Base-by-base conservation (phyloP, 92 coral and sea anemone species). In the Parazoanthus atlanticus region DNA sequence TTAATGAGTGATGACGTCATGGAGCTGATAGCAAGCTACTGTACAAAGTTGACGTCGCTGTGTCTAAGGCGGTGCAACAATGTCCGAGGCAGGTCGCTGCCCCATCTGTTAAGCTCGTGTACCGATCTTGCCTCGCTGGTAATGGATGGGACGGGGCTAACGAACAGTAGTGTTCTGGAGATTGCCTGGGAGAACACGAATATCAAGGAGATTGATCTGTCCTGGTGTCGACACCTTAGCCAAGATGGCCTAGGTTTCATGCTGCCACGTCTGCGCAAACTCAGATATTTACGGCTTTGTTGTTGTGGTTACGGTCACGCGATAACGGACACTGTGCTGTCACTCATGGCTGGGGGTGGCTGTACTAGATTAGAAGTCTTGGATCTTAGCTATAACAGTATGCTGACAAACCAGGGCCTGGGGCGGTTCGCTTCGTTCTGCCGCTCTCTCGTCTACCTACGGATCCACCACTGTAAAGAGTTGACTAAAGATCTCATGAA, bases 301-400 rank as follows among this genome's bases (percentile, higher is more conserved):
- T 94, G 98, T 82, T 96, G 95, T 26, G 99, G 99, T 33, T 95
- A 95, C 86, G 98, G 99, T 46, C 98, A 95, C 79, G 99, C 97
- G 43, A 88, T 95, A 82, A 97, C 98, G 5, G 98, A 97, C 78
- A 89, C 81, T 25, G 96, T 97, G 15, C 80, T 97, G 43, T 70
- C 89, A 23, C 90, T 75, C 23, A 97, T 97, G 97, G 76, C 90
- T 13, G 30, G 73, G 16, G 82, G 76, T 36, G 77, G 77, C 33
- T 90, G 91, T 79, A 79, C 88, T 10, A 72, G 78, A 26, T 85
- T 97, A 23, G 86, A 95, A 76, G 92, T 94, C 33, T 89, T 97
- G 76, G 99, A 97, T 78, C 81, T 95, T 28, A 97, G 99, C 73
- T 95, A 95, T 76, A 97, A 96, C 89, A 91, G 91, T 49, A 89